Evolutionary conservation across 2,113 vertebrate species (phyloP), one percentile per base, ranked within the genome.

Genomic region (Eurypyga helias): DNA sequence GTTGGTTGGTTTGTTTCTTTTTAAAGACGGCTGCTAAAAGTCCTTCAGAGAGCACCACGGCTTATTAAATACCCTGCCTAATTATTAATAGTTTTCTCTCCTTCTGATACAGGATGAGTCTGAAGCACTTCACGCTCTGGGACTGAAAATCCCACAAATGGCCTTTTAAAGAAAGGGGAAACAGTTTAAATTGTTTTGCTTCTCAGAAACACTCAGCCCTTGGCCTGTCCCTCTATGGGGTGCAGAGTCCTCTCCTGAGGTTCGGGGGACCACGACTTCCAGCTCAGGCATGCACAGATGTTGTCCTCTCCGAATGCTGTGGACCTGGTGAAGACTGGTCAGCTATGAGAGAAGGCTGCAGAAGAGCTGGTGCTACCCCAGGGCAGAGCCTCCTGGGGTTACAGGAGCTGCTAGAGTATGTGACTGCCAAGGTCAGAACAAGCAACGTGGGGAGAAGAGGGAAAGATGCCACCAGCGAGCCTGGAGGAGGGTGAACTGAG

Each of bases 231-330:
- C 75, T 76, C 69, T 9, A 15, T 2, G 3, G 24, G 13, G 18
- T 33, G 13, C 7, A 33, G 26, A 65, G 34, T 7, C 54, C 3
- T 64, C 38, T 60, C 46, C 9, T 0, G 0, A 52, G 17, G 31
- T 57, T 65, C 6, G 5, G 38, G 67, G 25, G 11, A 45, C 12
- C 48, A 48, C 16, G 51, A 0, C 26, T 66, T 64, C 28, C 75
- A 55, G 52, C 43, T 12, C 58, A 29, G 54, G n/a, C 29, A 70
- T 0, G 0, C 66, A 48, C 3, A 4, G 80, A 52, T 18, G n/a
- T 1, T 29, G 16, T 65, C n/a, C 31, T 49, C n/a, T 36, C 18
- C 3, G 1, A 73, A 57, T 3, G 25, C 36, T 62, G 90, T 19
- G 31, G 31, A 72, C 6, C 29, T 46, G 76, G 31, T 25, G 49